A percentile compares a stretch with the other conserved stretches of the same genome.
Conservation (phyloP, 2,797 vertebrate species). For the Hyperoplus immaculatus region DNA sequence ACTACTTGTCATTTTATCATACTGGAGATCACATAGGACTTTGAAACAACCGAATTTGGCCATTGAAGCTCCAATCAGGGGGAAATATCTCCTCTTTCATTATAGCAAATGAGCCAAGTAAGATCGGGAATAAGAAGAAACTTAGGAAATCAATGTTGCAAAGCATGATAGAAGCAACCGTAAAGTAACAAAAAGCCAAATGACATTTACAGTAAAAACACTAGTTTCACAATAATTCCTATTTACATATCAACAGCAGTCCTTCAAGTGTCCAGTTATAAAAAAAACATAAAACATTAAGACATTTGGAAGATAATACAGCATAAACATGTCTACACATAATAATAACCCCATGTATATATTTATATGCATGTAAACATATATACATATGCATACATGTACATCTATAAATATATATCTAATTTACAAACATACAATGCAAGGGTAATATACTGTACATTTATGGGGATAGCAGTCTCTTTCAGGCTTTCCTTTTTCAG, state of each 20-base stretch:
- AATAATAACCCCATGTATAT: slow-evolving; percentile 82
- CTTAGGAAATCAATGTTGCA: slow-evolving; percentile 50
- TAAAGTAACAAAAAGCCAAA: slow-evolving; percentile 79
- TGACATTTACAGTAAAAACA: slow-evolving; percentile 90
- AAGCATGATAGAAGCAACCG: slow-evolving; percentile 75
- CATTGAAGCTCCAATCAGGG: slow-evolving; percentile 8
- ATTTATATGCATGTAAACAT: slow-evolving; percentile 86
- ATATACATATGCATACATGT: slow-evolving; percentile 89
- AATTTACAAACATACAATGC: slow-evolving; percentile 88
- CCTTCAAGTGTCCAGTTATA: slow-evolving; percentile 98
- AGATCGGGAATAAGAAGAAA: slow-evolving; percentile 50
- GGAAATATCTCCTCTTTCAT: slow-evolving; percentile 28
- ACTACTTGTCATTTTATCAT: slow-evolving; percentile 11
- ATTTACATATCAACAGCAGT: slow-evolving; percentile 98
- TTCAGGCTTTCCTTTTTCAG: slow-evolving; percentile 66
- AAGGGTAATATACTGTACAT: slow-evolving; percentile 91
- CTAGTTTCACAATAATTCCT: slow-evolving; percentile 91
- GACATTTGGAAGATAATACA: slow-evolving; percentile 86
- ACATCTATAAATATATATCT: slow-evolving; percentile 89
- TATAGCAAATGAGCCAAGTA: slow-evolving; percentile 29
- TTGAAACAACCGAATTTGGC: slow-evolving; percentile 20
- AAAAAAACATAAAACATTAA: slow-evolving; percentile 84
- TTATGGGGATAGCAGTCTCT: slow-evolving; percentile 84
- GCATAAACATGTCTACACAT: slow-evolving; percentile 90
- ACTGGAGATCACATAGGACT: background rate